Conservation (phyloP, 2,113 vertebrate genomes). For the Poeciliopsis retropinna region DNA sequence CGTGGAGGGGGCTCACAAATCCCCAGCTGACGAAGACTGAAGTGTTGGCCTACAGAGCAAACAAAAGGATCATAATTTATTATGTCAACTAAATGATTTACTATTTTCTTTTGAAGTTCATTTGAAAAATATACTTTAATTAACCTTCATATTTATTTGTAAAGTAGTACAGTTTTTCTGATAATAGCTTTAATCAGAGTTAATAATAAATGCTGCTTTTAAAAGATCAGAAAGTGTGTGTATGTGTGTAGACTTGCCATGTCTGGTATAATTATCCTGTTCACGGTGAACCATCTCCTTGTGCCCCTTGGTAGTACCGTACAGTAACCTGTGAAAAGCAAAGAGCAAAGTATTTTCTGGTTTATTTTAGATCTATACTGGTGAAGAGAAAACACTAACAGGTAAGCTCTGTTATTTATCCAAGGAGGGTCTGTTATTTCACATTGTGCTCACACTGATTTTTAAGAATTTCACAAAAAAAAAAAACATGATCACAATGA, state of each 20-base stretch:
- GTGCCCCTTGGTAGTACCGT: slow-evolving; percentile 82
- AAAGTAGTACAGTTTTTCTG: too few species aligned
- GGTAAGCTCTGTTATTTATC: too few species aligned
- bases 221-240: too few species aligned
- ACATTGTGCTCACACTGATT: too few species aligned
- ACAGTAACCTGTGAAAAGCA: slow-evolving; percentile 81
- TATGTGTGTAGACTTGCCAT: slow-evolving; percentile 81
- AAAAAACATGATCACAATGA: too few species aligned
- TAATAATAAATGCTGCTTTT: too few species aligned
- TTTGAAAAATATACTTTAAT: background rate
- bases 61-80: background rate
- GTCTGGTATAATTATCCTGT: slow-evolving; percentile 88
- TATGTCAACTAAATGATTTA: background rate
- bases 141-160: background rate
- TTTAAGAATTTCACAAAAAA: too few species aligned
- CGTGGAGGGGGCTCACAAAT: slow-evolving; percentile 95
- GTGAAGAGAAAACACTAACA: background rate
- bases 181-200: too few species aligned
- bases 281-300: slow-evolving; percentile 95
- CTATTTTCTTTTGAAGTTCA: background rate
- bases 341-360: background rate
- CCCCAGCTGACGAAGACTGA: slow-evolving; percentile 96
- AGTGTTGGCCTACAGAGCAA: slow-evolving; percentile 89
- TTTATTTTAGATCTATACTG: background rate
- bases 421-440: too few species aligned